Percentiles rank a stretch among this genome's conserved stretches.
phyloP scores from a whole-genome alignment of 2,113 vertebrate species.

The Corythornis cristatus region DNA sequence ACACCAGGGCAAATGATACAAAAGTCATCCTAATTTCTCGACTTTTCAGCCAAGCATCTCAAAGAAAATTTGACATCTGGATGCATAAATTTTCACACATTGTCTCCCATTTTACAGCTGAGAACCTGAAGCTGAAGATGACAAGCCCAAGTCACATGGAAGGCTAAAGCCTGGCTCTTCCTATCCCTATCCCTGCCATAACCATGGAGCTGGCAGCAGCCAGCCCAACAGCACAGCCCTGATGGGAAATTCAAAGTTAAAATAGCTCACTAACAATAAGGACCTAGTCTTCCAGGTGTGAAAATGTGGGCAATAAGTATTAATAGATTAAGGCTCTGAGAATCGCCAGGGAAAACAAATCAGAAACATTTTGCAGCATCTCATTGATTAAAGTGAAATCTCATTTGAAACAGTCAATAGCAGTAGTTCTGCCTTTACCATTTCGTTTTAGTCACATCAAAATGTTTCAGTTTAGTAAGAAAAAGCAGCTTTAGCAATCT shows the following conservation, averaged over 20 bases:
- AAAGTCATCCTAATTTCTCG: neutral
- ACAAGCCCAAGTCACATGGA: neutral
- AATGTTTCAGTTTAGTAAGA: neutral
- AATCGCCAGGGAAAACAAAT: slow-evolving; percentile 2
- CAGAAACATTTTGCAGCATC: neutral
- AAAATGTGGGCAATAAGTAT: slow-evolving; percentile 6
- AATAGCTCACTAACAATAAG: neutral
- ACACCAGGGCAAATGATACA: neutral
- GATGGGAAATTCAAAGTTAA: neutral
- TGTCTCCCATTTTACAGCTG: neutral
- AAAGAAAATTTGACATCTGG: neutral
- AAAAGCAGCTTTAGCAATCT: slow-evolving; percentile 11
- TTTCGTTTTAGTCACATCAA: slow-evolving; percentile 20
- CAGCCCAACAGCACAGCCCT: neutral
- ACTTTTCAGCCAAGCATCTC: neutral
- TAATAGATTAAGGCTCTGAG: neutral
- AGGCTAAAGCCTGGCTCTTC: neutral
- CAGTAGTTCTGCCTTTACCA: neutral
- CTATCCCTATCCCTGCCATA: neutral
- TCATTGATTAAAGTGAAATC: slow-evolving; percentile 10
- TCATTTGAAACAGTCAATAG: neutral
- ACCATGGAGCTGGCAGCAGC: neutral
- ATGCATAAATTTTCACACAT: neutral
- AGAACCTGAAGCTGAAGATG: neutral
- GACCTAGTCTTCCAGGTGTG: neutral